These are phyloP conservation scores for Cotesia congregata DNA, from an alignment of 2,888 invertebrate species.

Conservation along the genomic window DNA sequence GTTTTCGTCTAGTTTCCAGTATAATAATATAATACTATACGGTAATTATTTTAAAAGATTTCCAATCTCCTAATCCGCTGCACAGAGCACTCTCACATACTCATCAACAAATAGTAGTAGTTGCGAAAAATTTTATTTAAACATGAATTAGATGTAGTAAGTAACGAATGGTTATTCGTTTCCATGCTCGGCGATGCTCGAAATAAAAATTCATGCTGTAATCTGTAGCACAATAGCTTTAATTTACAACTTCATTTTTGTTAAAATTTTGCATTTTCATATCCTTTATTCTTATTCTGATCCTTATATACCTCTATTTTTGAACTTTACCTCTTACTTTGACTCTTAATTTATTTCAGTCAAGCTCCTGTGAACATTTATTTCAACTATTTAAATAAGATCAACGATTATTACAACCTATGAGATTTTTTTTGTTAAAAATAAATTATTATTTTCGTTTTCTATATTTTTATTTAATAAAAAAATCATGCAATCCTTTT, in stretches of 20 bases:
- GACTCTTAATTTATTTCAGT: not conserved
- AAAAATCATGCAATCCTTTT: no score
- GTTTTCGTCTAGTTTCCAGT: not conserved
- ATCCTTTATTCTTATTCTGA: not conserved
- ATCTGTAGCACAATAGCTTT: constrained; percentile 3
- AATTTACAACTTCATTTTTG: constrained; percentile 6
- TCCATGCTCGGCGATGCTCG: constrained; percentile 51
- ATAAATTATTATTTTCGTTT: no score
- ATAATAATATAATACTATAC: not conserved
- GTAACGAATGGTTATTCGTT: constrained; percentile 44
- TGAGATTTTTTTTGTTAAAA: no score
- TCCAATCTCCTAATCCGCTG: constrained; percentile 15
- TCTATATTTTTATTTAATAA: not conserved
- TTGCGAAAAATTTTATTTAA: constrained; percentile 36
- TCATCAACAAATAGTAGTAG: constrained; percentile 23
- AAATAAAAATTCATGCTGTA: constrained; percentile 48
- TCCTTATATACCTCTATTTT: not conserved
- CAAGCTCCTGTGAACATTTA: not conserved
- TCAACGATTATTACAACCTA: not conserved
- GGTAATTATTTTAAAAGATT: constrained; percentile 20
- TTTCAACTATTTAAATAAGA: not conserved
- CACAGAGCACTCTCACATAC: not conserved
- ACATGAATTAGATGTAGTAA: constrained; percentile 34
- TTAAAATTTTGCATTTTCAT: not conserved
- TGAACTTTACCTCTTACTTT: not conserved